Evolutionary conservation across 1,140 invertebrate species (phyloP), one percentile per base, ranked within the genome.

Genomic region (Mactra quadrangularis): DNA sequence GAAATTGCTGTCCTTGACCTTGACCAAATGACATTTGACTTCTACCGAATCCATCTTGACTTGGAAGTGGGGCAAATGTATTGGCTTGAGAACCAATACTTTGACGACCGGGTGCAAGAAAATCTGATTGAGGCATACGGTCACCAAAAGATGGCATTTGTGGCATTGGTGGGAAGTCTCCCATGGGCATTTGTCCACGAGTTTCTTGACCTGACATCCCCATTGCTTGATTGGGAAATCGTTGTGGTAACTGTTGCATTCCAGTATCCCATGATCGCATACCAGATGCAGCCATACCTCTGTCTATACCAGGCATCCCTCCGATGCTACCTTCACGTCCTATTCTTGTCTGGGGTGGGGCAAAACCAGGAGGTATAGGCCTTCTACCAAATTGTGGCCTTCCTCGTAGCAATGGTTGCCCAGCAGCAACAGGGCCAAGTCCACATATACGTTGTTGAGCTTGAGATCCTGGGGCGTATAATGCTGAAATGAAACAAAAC

Each of bases 381-480:
- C 57, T 22, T 50, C 74, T 66, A 25, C 9, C 19, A 22, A 77
- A 62, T 29, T 64, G 57, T 15, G 1, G 53, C 9, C 1, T n/a
- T 59, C 71, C 71, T 41, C 52, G 0, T 25, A 22, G 1, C 29
- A 38, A 31, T n/a, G 19, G 41, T 15, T 50, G 64, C 1, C 53
- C 35, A 25, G 13, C 19, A 3, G 33, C 2, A 2, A 45, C 1
- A 3, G 45, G 33, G 7, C 45, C 50, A 15, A 15, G 2, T 27
- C 71, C 53, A 59, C 71, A 74, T 35, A 74, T 25, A 53, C 71
- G 52, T 29, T 77, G 74, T 19, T 77, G 74, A 17, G 74, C 74
- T 64, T 29, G 38, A 50, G 74, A 77, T 31, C 74, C 74, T n/a
- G 59, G 74, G 31, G 74, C 74, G 52, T 77, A 77, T 11, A 77